A percentile compares a stretch with the other conserved stretches of the same genome.
Evolutionary conservation across 2,113 vertebrate genomes (phyloP).

Genomic region (Alces alces): DNA sequence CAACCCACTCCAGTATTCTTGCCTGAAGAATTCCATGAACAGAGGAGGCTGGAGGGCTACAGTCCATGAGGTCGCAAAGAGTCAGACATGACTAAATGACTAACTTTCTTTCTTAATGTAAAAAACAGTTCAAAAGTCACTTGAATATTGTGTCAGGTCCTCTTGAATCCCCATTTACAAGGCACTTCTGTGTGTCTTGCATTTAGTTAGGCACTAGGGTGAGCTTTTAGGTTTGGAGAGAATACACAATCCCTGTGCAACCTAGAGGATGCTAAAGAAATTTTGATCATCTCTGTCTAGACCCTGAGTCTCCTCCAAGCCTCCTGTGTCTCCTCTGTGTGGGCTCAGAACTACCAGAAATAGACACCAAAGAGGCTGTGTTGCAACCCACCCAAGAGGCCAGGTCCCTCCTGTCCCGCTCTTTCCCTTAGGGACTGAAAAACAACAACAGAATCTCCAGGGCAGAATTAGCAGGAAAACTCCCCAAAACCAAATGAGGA

Average conservation of each 20-base stretch:
- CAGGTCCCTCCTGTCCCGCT: neutral
- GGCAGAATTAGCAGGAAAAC: neutral
- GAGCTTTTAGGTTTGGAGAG: neutral
- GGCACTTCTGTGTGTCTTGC: neutral
- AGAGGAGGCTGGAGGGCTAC: neutral
- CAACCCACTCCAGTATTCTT: neutral
- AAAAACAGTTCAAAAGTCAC: neutral
- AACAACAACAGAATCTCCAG: neutral
- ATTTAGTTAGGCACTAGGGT: neutral
- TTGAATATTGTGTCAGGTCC: neutral
- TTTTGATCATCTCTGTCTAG: neutral
- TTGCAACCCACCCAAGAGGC: neutral
- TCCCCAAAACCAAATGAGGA: neutral
- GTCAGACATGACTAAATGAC: neutral
- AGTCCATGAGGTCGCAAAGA: neutral
- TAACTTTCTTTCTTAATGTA: neutral
- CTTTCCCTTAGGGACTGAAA: neutral
- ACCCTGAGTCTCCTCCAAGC: neutral
- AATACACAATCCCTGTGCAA: neutral
- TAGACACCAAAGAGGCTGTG: fast-evolving
- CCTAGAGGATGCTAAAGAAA: neutral
- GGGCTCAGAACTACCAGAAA: neutral
- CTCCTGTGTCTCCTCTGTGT: neutral
- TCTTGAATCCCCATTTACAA: neutral
- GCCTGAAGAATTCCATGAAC: neutral